Conservation (phyloP, 2,888 invertebrate genomes). For the Coelinius sp. region DNA sequence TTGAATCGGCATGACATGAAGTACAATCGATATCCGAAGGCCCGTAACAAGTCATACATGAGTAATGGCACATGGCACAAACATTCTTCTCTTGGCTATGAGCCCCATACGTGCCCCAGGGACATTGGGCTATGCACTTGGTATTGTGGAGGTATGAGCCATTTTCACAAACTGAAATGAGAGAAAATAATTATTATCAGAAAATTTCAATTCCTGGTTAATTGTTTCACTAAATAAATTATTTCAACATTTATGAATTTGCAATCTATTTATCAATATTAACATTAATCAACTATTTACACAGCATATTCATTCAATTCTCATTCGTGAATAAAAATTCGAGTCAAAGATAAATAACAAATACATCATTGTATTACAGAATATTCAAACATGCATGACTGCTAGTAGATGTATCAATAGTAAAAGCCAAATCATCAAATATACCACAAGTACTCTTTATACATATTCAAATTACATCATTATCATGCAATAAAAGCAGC, state of each 20-base stretch:
- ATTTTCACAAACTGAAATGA: conserved; percentile 78
- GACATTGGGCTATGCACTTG: conserved; percentile 76
- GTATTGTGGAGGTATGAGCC: conserved; percentile 76
- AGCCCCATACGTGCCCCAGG: conserved; percentile 61
- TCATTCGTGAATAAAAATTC: too few species aligned
- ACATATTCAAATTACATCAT: neutral
- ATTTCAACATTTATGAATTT: too few species aligned
- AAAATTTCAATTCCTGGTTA: too few species aligned
- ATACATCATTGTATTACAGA: too few species aligned
- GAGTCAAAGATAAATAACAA: too few species aligned
- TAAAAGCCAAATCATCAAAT: too few species aligned
- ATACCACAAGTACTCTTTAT: neutral
- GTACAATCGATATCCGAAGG: conserved; percentile 80
- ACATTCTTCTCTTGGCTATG: conserved; percentile 62
- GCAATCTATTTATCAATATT: too few species aligned
- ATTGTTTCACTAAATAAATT: too few species aligned
- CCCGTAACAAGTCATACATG: conserved; percentile 80
- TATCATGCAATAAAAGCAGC: neutral
- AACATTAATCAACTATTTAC: too few species aligned
- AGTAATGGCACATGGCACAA: conserved; percentile 82
- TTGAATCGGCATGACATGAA: conserved; percentile 79
- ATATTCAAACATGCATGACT: too few species aligned
- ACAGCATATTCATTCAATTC: too few species aligned
- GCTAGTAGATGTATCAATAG: too few species aligned
- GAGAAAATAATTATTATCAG: neutral